Base-by-base conservation (phyloP, 2,797 vertebrate species). In the Merluccius polli region DNA sequence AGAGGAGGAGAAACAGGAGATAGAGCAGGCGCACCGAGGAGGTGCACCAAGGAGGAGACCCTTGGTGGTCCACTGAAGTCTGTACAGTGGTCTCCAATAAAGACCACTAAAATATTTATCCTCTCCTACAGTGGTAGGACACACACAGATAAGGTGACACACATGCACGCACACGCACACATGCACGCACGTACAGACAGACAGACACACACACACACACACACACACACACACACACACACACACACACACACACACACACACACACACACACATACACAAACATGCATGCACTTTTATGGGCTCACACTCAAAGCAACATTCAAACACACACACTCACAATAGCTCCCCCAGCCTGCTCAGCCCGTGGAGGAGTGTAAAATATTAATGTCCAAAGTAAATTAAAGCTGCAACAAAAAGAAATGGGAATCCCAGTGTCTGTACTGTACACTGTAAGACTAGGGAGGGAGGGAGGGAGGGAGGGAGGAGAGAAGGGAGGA, bases 381-480 rank as follows among this genome's bases (percentile, higher is more conserved):
- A 95, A 94, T 94, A 94, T 94, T 94, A 93, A 94, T 94, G 93
- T 35, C 85, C 79, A 90, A 92, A 93, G 93, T 93, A 94, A 94
- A 95, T 94, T 93, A 94, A 93, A 93, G 92, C 91, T 86, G 88
- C 90, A 93, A 92, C 91, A 92, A 91, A 92, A 91, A 91, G 88
- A 90, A 90, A 89, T 92, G 86, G 6, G 85, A 87, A 89, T 85
- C 81, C 90, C 89, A 91, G 92, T 91, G 91, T 92, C 88, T 88
- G 89, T 91, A 85, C 90, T 91, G 89, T 89, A n/a, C n/a, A n/a
- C n/a, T n/a, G n/a, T n/a, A n/a, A n/a, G n/a, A n/a, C 33, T 3
- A 35, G 33, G 33, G 33, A 8, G 33, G 8, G 33, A 35, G 33
- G 8, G 33, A 3, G 84, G 85, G 83, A 84, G 81, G 78, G 87